Evolutionary conservation across 2,888 invertebrate species (phyloP).

Genomic region (Zaprionus obscuricornis): DNA sequence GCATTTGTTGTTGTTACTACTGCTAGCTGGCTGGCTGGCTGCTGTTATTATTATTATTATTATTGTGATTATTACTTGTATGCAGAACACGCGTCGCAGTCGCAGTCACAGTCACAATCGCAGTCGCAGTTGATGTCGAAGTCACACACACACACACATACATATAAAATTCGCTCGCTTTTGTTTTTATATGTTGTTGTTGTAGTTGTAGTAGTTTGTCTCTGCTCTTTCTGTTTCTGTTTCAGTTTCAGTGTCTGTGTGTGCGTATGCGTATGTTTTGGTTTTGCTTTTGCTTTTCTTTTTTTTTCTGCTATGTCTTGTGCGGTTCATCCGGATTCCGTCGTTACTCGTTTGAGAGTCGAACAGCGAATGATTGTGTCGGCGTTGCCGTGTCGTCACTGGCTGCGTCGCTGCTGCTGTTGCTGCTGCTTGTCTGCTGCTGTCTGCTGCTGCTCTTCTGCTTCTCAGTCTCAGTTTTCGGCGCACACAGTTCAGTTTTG

Average conservation of each 20-base stretch:
- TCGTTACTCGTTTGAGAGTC: constrained; percentile 82
- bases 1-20: background rate
- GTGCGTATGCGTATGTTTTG: constrained; percentile 39
- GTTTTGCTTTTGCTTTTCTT: constrained; percentile 31
- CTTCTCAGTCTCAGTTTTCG: constrained; percentile 32
- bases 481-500: no score
- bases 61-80: constrained; percentile 10
- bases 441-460: constrained; percentile 40
- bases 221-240: no score
- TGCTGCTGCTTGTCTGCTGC: no score
- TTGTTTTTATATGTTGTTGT: constrained; percentile 36
- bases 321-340: constrained; percentile 76
- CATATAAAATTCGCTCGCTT: constrained; percentile 46
- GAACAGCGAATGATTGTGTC: constrained; percentile 81
- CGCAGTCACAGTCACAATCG: constrained; percentile 48
- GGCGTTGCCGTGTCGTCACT: constrained; percentile 73
- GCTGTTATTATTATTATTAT: constrained; percentile 27
- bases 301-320: constrained; percentile 24
- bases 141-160: constrained; percentile 18
- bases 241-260: constrained; percentile 10
- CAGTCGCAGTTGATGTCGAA: no score
- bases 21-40: background rate
- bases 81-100: constrained; percentile 62
- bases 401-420: constrained; percentile 52
- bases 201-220: background rate